phyloP scores from a whole-genome alignment of 2,113 vertebrate genomes.

The Periophthalmus modestus region DNA sequence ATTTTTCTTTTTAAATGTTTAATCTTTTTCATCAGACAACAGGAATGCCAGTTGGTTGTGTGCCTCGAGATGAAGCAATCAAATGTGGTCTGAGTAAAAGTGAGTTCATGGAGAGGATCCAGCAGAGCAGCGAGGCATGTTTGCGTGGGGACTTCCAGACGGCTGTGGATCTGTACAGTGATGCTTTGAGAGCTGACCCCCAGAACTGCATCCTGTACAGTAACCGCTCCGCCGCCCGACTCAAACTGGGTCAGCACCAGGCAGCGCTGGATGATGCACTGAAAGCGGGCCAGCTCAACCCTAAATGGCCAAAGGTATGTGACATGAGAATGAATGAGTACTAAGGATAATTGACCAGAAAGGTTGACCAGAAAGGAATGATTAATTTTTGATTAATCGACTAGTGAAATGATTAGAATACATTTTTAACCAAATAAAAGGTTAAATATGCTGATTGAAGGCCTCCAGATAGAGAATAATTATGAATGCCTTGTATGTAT shows the following conservation, averaged over 20 bases:
- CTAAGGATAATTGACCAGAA: too few relatives aligned
- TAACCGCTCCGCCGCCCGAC: slow-evolving; percentile 90
- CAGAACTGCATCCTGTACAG: slow-evolving; percentile 98
- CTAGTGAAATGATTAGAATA: too few relatives aligned
- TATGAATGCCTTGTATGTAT: too few relatives aligned
- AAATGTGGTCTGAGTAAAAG: slow-evolving; percentile 84
- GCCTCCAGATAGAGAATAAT: too few relatives aligned
- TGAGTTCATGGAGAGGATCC: slow-evolving; percentile 95
- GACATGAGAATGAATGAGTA: background rate
- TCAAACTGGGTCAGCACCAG: slow-evolving; percentile 89
- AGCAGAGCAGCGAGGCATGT: slow-evolving; percentile 95
- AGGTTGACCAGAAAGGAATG: too few relatives aligned
- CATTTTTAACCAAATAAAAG: too few relatives aligned
- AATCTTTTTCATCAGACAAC: slow-evolving; percentile 75
- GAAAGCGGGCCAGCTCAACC: slow-evolving; percentile 89
- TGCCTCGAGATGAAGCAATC: slow-evolving; percentile 64
- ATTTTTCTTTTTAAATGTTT: slow-evolving; percentile 73
- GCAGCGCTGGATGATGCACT: slow-evolving; percentile 89
- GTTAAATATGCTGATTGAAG: too few relatives aligned
- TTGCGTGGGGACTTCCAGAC: slow-evolving; percentile 89
- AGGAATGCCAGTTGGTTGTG: slow-evolving; percentile 60
- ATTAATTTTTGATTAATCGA: too few relatives aligned
- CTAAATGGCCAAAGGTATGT: slow-evolving; percentile 97
- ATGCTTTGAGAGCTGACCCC: slow-evolving; percentile 88
- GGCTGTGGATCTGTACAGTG: slow-evolving; percentile 86